Evolutionary conservation across 2,888 invertebrate species (phyloP).

Genomic region (Hyposoter didymator): DNA sequence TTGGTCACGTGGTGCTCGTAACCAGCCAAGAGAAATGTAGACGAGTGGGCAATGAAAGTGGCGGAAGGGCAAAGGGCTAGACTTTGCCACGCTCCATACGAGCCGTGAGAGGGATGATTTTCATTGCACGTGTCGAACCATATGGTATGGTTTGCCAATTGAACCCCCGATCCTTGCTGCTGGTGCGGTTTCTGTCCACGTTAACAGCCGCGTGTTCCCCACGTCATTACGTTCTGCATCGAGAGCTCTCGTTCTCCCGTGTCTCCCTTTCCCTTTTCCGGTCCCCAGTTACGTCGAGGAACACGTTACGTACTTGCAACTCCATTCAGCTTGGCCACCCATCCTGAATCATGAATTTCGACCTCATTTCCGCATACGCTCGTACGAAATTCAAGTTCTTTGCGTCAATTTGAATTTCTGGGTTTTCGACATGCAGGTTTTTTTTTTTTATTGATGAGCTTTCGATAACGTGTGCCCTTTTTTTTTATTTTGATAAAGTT

Average conservation of each 20-base stretch:
- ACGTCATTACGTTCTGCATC: constrained; percentile 50
- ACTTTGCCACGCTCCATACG: neutral
- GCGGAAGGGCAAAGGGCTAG: neutral
- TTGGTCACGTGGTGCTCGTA: constrained; percentile 20
- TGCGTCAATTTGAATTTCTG: neutral
- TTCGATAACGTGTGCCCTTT: neutral
- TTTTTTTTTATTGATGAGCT: neutral
- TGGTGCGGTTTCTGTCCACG: constrained; percentile 36
- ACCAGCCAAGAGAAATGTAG: constrained; percentile 10
- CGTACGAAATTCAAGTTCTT: neutral
- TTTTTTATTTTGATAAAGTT: neutral
- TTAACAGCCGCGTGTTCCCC: constrained; percentile 53
- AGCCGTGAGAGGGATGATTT: constrained; percentile 42
- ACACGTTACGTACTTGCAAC: constrained; percentile 2
- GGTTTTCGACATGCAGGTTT: neutral
- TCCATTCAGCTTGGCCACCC: constrained; percentile 8
- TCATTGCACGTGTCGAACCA: constrained; percentile 76
- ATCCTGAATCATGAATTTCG: neutral
- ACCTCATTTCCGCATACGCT: neutral
- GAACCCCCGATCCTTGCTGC: constrained; percentile 57
- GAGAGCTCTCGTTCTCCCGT: constrained; percentile 11
- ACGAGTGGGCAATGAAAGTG: constrained; percentile 22
- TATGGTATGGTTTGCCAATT: constrained; percentile 70
- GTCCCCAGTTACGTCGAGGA: neutral
- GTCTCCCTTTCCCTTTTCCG: constrained; percentile 7